phyloP scores from a whole-genome alignment of 2,113 vertebrate species.

The Serinus canaria region DNA sequence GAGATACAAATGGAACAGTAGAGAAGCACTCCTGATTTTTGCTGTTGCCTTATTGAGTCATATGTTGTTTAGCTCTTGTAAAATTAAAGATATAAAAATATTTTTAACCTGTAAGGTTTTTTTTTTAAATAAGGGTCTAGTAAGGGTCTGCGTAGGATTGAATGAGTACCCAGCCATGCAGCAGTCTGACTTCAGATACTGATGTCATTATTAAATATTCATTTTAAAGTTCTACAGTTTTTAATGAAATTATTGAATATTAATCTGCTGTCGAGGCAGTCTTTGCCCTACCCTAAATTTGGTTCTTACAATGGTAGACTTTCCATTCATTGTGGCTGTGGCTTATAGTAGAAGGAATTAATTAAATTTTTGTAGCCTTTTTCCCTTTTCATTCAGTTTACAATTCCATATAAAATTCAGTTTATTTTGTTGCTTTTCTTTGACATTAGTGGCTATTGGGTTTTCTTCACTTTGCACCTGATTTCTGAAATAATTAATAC shows the following conservation, averaged over 20 bases:
- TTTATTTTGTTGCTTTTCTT: neutral
- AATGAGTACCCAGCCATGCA: neutral
- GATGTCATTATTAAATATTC: neutral
- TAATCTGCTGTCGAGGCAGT: neutral
- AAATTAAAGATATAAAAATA: neutral
- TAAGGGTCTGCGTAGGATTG: neutral
- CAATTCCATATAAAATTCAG: neutral
- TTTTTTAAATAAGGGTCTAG: neutral
- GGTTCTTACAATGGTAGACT: neutral
- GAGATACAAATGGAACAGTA: neutral
- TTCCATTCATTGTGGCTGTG: neutral
- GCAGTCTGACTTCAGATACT: neutral
- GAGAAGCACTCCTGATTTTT: neutral
- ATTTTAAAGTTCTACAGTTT: neutral
- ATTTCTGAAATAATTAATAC: neutral
- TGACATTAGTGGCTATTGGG: neutral
- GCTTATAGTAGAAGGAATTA: neutral
- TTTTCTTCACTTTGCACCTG: neutral
- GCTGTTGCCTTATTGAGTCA: neutral
- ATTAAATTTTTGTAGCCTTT: neutral
- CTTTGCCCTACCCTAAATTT: neutral
- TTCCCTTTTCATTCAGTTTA: neutral
- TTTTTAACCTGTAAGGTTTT: neutral
- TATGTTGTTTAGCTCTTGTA: neutral
- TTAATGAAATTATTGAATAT: neutral